Base-by-base conservation (phyloP, 2,797 vertebrate genomes). In the Morus bassanus region DNA sequence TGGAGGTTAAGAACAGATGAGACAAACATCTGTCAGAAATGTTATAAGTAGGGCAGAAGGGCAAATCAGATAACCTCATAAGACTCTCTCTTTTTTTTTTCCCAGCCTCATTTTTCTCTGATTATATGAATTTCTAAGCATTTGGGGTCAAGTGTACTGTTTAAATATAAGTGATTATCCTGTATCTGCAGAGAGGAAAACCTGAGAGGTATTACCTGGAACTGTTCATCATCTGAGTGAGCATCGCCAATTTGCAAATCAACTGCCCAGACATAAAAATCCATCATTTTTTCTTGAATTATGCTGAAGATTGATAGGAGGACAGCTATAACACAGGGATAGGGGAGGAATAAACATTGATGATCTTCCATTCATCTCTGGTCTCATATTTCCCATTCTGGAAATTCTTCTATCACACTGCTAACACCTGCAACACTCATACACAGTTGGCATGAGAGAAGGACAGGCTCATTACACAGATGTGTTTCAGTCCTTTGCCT, bases 1-100 rank as follows among this genome's bases (percentile, higher is more conserved):
- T 50, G 50, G 89, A 93, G 96, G 96, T 96, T 95, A 96, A 95
- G 95, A 95, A 68, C 61, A 96, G 94, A 94, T 97, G 94, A 97
- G 91, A 91, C 87, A 93, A 96, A 97, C 91, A 96, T 91, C 94
- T 95, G 96, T 92, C 95, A 95, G 89, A 53, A 80, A 64, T 30
- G 56, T 85, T 89, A 30, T 60, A 96, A 96, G 73, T 78, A 95
- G 83, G 76, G 85, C 89, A 95, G 85, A 88, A 95, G 92, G 82
- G 95, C 76, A 91, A 78, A 94, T 89, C 91, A 95, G 95, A 94
- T 95, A 96, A 97, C 94, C 95, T 93, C 35, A 25, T 59, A 91
- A 91, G 87, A 80, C 72, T 79, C 16, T 56, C 51, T 81, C n/a
- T 81, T 45, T 45, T 45, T 45, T 89, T 70, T 54, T 46, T 12